Conservation (phyloP, 2,113 vertebrate genomes). For the Megaceryle maxima region DNA sequence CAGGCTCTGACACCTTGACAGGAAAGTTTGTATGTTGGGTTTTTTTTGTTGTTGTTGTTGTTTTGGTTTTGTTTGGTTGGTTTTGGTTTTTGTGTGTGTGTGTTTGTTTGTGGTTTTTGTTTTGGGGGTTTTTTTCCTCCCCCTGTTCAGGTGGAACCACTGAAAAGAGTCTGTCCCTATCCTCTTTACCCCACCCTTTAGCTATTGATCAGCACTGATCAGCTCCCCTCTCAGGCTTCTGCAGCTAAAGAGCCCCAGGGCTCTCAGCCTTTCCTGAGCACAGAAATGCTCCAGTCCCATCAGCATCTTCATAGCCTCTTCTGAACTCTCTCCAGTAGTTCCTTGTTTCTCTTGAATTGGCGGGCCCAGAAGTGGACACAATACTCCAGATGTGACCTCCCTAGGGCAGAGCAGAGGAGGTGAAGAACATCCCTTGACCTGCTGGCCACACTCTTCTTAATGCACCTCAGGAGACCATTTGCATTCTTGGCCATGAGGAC, state of each 20-base stretch:
- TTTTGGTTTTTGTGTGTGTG: no score
- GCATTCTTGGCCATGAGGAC: neutral
- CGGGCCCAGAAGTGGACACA: neutral
- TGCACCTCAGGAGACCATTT: neutral
- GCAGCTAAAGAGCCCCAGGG: neutral
- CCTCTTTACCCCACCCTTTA: neutral
- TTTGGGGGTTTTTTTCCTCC: no score
- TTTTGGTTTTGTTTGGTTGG: no score
- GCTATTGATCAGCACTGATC: neutral
- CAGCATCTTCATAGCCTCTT: neutral
- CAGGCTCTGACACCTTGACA: neutral
- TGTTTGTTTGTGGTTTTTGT: no score
- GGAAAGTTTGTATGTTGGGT: neutral
- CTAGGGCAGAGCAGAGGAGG: neutral
- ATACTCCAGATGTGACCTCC: neutral
- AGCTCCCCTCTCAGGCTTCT: neutral
- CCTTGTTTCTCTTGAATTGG: neutral
- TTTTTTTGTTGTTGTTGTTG: no score
- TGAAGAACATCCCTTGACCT: neutral
- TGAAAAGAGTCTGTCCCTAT: neutral
- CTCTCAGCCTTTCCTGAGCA: neutral
- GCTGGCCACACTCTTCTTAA: neutral
- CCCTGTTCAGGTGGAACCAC: neutral
- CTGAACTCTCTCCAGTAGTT: neutral
- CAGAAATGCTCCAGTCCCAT: neutral